phyloP scores from a whole-genome alignment of 2,797 vertebrate genomes.

The Hipposideros larvatus region DNA sequence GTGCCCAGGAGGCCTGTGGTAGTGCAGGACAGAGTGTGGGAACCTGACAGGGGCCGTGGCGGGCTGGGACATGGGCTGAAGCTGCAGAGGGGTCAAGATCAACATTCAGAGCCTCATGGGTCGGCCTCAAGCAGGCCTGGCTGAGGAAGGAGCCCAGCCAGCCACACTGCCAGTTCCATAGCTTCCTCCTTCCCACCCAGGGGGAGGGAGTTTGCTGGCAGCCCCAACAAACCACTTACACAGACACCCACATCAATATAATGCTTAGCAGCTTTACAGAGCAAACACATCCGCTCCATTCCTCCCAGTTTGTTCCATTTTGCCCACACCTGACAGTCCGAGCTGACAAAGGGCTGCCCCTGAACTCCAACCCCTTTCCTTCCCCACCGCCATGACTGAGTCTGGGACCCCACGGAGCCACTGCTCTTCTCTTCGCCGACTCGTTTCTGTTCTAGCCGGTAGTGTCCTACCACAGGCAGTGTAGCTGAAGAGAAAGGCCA shows the following conservation, averaged over 20 bases:
- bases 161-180: neutral
- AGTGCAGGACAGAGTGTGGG: neutral
- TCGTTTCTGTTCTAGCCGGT: neutral
- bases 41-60: fast-evolving
- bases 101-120: neutral
- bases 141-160: neutral
- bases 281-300: neutral
- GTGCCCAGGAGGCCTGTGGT: neutral
- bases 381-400: neutral
- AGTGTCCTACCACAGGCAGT: neutral
- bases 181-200: neutral
- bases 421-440: neutral
- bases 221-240: neutral
- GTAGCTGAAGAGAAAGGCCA: neutral
- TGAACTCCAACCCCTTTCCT: neutral
- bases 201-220: neutral
- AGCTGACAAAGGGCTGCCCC: neutral
- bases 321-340: neutral
- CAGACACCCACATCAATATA: neutral
- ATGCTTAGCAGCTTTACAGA: neutral
- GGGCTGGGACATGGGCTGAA: neutral
- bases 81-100: no score
- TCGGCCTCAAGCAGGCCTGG: neutral
- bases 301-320: neutral
- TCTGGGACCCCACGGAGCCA: neutral